Percentiles rank a stretch among this genome's conserved stretches.
Conservation (phyloP, 2,888 invertebrate genomes). For the Cataglyphis cursor region DNA sequence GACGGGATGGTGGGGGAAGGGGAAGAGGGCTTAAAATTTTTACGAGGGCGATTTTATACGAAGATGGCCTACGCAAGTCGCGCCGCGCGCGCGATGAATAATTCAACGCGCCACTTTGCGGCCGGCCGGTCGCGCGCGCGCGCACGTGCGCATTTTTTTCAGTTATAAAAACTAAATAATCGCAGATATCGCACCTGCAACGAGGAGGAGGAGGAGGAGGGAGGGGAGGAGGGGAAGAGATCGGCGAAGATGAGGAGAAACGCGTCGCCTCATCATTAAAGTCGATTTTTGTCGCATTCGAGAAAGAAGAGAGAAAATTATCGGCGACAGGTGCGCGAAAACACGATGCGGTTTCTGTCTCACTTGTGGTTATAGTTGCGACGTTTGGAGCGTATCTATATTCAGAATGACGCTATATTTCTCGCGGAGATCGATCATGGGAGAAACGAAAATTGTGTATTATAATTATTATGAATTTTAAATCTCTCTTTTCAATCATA, state of each 20-base stretch:
- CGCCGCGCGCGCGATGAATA: slow-evolving; percentile 5
- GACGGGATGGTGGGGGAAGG: background rate
- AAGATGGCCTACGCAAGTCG: slow-evolving; percentile 31
- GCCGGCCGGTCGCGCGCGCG: slow-evolving; percentile 3
- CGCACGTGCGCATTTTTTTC: background rate
- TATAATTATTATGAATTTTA: too few relatives aligned
- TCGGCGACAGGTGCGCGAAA: slow-evolving; percentile 36
- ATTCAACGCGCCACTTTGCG: slow-evolving; percentile 9
- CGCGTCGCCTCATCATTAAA: slow-evolving; percentile 1
- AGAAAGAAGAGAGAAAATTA: slow-evolving; percentile 13
- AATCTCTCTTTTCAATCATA: too few relatives aligned
- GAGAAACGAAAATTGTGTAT: background rate
- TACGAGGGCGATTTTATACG: slow-evolving; percentile 15
- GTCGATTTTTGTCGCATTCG: background rate
- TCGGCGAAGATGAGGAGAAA: background rate
- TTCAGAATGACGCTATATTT: slow-evolving; percentile 11
- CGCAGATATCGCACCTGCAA: background rate
- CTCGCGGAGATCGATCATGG: slow-evolving; percentile 3
- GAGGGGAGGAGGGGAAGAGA: background rate
- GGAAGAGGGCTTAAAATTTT: slow-evolving; percentile 16
- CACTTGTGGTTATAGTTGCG: background rate
- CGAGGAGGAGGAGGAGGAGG: background rate
- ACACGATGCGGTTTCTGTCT: background rate
- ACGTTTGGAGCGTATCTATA: slow-evolving; percentile 17
- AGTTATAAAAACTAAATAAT: background rate